These are phyloP conservation scores for Cryptomyrus ogoouensis DNA, from an alignment of 2,113 vertebrate genomes.

Conservation along the genomic window DNA sequence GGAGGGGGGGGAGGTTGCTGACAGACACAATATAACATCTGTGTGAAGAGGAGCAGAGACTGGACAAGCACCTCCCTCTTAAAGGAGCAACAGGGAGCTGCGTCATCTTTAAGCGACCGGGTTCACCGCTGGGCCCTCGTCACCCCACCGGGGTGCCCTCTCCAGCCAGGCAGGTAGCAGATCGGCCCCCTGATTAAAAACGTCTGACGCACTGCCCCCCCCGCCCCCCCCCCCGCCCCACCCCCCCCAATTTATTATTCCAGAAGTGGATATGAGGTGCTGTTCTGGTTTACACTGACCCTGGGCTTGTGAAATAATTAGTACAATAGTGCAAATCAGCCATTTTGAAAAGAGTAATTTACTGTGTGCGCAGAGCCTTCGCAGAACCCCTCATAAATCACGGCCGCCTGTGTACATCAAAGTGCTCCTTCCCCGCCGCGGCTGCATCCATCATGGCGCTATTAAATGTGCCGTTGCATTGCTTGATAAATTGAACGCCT, in stretches of 20 bases:
- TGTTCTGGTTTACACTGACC: conserved; percentile 58
- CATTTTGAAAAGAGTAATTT: conserved; percentile 77
- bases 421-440: conserved; percentile 60
- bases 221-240: background rate
- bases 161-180: background rate
- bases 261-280: conserved; percentile 46
- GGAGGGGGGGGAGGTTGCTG: background rate
- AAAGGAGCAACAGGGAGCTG: background rate
- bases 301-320: conserved; percentile 78
- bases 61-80: background rate
- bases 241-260: conserved; percentile 31
- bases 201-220: conserved; percentile 17
- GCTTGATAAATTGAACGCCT: conserved; percentile 63
- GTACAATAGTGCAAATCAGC: conserved; percentile 78
- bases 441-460: conserved; percentile 67
- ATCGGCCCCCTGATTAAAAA: conserved; percentile 26
- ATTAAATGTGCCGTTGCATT: conserved; percentile 63
- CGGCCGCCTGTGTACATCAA: conserved; percentile 71
- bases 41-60: background rate
- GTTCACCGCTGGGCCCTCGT: background rate
- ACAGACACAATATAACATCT: background rate
- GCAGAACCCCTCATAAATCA: conserved; percentile 76
- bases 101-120: background rate
- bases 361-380: conserved; percentile 66
- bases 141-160: background rate